Evolutionary conservation across 2,888 invertebrate species (phyloP).

Genomic region (Clitarchus hookeri): DNA sequence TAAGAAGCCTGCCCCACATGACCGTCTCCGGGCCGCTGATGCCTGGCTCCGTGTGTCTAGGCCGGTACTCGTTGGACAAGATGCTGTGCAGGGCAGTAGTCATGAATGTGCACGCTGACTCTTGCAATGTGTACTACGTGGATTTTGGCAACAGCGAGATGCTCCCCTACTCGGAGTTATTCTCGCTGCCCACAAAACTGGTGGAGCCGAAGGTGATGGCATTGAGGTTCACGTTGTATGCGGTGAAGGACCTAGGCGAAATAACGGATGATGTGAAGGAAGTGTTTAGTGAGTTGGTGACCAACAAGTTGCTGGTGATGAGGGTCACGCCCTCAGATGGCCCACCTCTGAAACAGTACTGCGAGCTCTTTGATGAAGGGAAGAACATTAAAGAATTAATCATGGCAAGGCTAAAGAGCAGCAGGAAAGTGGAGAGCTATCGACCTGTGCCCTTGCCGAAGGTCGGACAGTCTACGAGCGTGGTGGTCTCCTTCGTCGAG

Average conservation of each 20-base stretch:
- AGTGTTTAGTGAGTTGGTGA: slow-evolving; percentile 71
- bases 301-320: slow-evolving; percentile 65
- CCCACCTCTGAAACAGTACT: slow-evolving; percentile 74
- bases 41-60: slow-evolving; percentile 78
- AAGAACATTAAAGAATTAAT: slow-evolving; percentile 35
- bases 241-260: slow-evolving; percentile 61
- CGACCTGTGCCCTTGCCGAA: not conserved
- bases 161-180: slow-evolving; percentile 71
- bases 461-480: slow-evolving; percentile 43
- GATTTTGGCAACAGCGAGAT: slow-evolving; percentile 81
- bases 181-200: slow-evolving; percentile 74
- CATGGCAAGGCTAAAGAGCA: slow-evolving; percentile 44
- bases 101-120: slow-evolving; percentile 70
- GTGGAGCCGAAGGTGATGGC: slow-evolving; percentile 75
- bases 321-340: slow-evolving; percentile 71
- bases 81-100: slow-evolving; percentile 77
- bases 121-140: slow-evolving; percentile 78
- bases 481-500: slow-evolving; percentile 68
- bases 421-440: slow-evolving; percentile 21
- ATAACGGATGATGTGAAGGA: slow-evolving; percentile 66
- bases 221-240: slow-evolving; percentile 72
- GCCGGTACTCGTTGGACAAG: slow-evolving; percentile 70
- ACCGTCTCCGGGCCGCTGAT: slow-evolving; percentile 69
- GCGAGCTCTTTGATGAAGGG: slow-evolving; percentile 64
- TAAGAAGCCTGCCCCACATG: slow-evolving; percentile 64